phyloP scores from a whole-genome alignment of 2,113 vertebrate species.

The Oreamnos americanus region DNA sequence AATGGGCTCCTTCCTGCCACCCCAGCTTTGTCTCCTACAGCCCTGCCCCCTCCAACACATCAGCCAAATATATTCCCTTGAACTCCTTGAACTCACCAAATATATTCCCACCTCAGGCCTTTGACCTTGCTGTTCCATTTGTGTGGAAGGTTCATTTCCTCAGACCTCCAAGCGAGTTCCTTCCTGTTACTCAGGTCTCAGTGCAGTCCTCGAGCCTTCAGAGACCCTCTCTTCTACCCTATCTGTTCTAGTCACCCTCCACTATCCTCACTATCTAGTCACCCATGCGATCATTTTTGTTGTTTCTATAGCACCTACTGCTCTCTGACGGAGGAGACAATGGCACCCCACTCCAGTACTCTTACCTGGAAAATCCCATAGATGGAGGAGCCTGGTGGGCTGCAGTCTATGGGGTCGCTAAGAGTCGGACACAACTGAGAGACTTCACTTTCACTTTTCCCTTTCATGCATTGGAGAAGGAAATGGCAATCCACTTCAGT shows the following conservation, averaged over 20 bases:
- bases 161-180: not conserved
- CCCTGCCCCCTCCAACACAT: not conserved
- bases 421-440: accelerated
- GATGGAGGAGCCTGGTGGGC: not conserved
- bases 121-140: not conserved
- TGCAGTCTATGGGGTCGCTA: not conserved
- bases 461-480: not conserved
- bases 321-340: not conserved
- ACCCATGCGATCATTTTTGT: not conserved
- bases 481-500: not conserved
- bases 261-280: not conserved
- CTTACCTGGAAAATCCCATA: not conserved
- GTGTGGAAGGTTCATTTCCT: not conserved
- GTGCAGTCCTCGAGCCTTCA: not conserved
- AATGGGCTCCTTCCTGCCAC: not conserved
- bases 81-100: not conserved
- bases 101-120: not conserved
- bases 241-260: not conserved
- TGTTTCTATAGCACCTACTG: not conserved
- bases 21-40: not conserved
- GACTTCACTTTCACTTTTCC: not conserved
- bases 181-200: not conserved
- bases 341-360: not conserved
- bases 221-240: not conserved
- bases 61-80: not conserved